These are phyloP conservation scores for Drosophila niveifrons DNA, from an alignment of 2,888 invertebrate genomes.

Conservation along the genomic window DNA sequence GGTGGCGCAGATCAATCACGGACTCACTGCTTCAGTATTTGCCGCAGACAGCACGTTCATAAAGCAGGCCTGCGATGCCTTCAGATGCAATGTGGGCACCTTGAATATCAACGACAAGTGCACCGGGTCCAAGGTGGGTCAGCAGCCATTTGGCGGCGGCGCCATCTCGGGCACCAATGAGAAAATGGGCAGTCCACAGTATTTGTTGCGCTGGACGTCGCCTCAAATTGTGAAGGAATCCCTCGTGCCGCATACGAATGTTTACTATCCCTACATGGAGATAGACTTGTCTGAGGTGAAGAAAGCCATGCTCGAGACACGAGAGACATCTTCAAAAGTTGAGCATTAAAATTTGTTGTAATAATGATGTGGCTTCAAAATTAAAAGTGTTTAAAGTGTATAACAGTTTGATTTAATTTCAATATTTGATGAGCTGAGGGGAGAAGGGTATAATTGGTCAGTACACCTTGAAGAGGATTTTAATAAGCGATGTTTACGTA, in stretches of 20 bases:
- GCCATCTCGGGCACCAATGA: constrained; percentile 99
- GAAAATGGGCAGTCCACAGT: constrained; percentile 98
- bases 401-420: background rate
- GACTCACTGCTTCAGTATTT: constrained; percentile 97
- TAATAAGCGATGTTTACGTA: too few relatives aligned
- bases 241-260: constrained; percentile 91
- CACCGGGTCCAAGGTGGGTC: constrained; percentile 98
- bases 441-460: background rate
- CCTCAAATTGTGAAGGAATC: constrained; percentile 97
- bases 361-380: background rate
- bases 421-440: background rate
- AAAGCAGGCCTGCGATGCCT: constrained; percentile 89
- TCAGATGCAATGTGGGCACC: constrained; percentile 96
- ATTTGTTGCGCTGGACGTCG: constrained; percentile 95
- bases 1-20: constrained; percentile 92
- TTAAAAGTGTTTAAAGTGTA: background rate
- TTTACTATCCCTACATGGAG: constrained; percentile 86
- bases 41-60: constrained; percentile 92
- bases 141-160: constrained; percentile 99
- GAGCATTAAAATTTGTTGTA: background rate
- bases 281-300: constrained; percentile 12
- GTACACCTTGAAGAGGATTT: too few relatives aligned
- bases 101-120: constrained; percentile 99
- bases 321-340: background rate
- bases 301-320: background rate